These are phyloP conservation scores for Theocolax elegans DNA, from an alignment of 1,140 invertebrate species.

Conservation along the genomic window DNA sequence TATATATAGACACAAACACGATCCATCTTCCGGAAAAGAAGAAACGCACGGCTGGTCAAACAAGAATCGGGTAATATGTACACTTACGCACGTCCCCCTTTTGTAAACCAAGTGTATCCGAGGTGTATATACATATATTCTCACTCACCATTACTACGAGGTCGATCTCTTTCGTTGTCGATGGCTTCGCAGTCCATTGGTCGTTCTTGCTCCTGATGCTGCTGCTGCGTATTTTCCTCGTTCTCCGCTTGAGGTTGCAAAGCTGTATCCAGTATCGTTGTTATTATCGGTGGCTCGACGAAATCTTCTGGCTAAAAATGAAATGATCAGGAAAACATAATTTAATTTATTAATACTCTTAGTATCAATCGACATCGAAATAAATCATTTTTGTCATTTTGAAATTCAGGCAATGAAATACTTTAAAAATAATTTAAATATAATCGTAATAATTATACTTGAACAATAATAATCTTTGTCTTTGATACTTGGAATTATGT, in stretches of 20 bases:
- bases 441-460: too few species aligned
- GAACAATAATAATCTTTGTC: too few species aligned
- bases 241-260: neutral
- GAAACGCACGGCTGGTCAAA: neutral
- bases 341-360: too few species aligned
- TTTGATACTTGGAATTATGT: too few species aligned
- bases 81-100: neutral
- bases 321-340: neutral
- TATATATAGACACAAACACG: too few species aligned
- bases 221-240: neutral
- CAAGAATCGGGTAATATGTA: neutral
- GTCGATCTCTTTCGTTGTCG: neutral
- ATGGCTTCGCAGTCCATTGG: neutral
- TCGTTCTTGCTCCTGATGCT: too few species aligned
- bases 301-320: neutral
- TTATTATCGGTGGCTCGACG: neutral
- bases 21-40: neutral
- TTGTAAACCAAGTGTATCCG: neutral
- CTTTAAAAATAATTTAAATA: too few species aligned
- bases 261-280: neutral
- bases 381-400: neutral
- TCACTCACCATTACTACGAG: slow-evolving; percentile 14
- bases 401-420: too few species aligned
- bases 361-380: too few species aligned
- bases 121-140: too few species aligned